Evolutionary conservation across 2,797 vertebrate species (phyloP).

Genomic region (Falco peregrinus): DNA sequence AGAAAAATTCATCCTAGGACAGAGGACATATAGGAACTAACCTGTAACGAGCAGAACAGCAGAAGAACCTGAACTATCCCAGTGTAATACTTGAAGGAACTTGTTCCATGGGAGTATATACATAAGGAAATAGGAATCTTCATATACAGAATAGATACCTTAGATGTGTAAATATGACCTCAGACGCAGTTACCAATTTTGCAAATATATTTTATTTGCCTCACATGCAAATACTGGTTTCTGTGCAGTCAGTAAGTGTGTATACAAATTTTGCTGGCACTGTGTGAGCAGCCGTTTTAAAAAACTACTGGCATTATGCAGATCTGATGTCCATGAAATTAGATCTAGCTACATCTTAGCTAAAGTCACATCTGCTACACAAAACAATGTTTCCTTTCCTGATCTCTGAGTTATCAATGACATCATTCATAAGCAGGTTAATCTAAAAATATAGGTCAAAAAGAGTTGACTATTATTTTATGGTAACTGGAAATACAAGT

Average conservation of each 20-base stretch:
- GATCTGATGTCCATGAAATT: neutral
- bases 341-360: neutral
- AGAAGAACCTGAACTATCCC: neutral
- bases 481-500: neutral
- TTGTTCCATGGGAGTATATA: neutral
- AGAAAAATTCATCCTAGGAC: neutral
- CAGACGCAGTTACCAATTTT: neutral
- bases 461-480: neutral
- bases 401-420: neutral
- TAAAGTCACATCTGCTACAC: neutral
- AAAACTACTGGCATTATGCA: neutral
- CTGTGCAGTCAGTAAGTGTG: neutral
- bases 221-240: neutral
- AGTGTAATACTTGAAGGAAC: neutral
- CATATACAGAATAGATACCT: neutral
- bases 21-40: neutral
- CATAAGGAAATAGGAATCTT: neutral
- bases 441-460: neutral
- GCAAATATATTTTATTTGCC: neutral
- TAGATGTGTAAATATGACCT: neutral
- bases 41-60: neutral
- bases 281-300: neutral
- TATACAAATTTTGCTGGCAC: neutral
- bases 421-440: neutral
- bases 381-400: neutral